Conservation (phyloP, 2,888 invertebrate species). For the Andrena bicolor region DNA sequence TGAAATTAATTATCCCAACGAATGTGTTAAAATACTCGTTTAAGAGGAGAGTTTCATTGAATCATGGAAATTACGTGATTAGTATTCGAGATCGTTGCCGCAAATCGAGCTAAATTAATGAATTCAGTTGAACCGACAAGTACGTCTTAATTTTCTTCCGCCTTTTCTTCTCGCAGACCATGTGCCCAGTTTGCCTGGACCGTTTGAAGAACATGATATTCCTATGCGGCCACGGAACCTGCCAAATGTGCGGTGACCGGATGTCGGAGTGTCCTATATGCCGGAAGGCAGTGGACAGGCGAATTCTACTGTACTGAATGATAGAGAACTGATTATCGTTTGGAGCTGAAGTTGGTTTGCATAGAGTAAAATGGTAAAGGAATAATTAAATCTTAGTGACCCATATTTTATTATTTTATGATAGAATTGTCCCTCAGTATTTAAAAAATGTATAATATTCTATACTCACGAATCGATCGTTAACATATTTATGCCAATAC, state of each 20-base stretch:
- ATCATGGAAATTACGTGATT: not conserved
- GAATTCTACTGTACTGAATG: constrained; percentile 94
- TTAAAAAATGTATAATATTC: not conserved
- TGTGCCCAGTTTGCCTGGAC: constrained; percentile 99
- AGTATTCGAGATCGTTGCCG: not conserved
- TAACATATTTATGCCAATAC: not conserved
- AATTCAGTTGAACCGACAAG: not conserved
- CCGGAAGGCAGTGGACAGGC: constrained; percentile 97
- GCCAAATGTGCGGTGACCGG: constrained; percentile 99
- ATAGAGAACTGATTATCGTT: constrained; percentile 19
- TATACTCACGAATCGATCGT: not conserved
- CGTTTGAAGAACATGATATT: constrained; percentile 99
- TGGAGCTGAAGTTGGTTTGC: constrained; percentile 10
- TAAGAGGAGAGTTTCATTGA: not conserved
- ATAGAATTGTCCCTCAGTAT: not conserved
- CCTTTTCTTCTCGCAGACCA: constrained; percentile 90
- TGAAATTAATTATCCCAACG: too few relatives aligned
- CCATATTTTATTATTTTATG: constrained; percentile 12
- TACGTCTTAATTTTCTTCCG: not conserved
- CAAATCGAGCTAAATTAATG: not conserved
- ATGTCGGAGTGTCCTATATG: constrained; percentile 99
- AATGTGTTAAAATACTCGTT: not conserved
- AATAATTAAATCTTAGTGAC: constrained; percentile 59
- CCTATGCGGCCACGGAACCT: constrained; percentile 98
- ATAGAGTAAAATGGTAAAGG: constrained; percentile 4